Evolutionary conservation across 2,888 invertebrate genomes (phyloP), one percentile per base, ranked within the genome.

Genomic region (Rotaria socialis): DNA sequence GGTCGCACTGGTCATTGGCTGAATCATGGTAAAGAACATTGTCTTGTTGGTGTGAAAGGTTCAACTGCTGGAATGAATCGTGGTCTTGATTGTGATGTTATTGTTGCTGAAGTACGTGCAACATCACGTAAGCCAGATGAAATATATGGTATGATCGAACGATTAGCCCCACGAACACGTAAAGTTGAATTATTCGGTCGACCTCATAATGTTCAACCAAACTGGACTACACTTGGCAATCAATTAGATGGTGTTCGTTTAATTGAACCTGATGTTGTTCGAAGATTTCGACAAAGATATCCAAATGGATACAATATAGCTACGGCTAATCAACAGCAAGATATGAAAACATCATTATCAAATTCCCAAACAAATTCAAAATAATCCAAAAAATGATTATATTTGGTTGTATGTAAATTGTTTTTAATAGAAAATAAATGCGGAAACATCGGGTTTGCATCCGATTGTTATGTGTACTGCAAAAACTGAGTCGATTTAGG

Each of bases 71-170:
- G 95, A 90, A 87, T 84, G 85, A 85, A 91, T 88, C 93, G 96
- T 16, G 97, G 97, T 0, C 92, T 98, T 50, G 98, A 98, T 91
- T 96, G 96, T 91, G 97, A 98, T 92, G 97, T 98, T 80, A 97
- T 98, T 88, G 98, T 98, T 0, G 97, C 97, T 0, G 98, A 98
- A 92, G 97, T 98, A 0, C 93, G 98, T 86, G 98, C 97, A 24
- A 98, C 98, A 0, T 96, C 96, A 89, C 97, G 98, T 91, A 98
- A 98, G 90, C 98, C 98, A 0, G 98, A 98, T 91, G 98, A 98
- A 92, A 96, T 98, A 89, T 98, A 98, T 90, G 98, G 96, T 22
- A 96, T 97, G 89, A 97, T 97, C 88, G 97, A 98, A 90, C 93
- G 98, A 86, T 93, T 98, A 85, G 96, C 97, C 88, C 98, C 98